Evolutionary conservation across 2,888 invertebrate species (phyloP).

Genomic region (Diabrotica balteata): DNA sequence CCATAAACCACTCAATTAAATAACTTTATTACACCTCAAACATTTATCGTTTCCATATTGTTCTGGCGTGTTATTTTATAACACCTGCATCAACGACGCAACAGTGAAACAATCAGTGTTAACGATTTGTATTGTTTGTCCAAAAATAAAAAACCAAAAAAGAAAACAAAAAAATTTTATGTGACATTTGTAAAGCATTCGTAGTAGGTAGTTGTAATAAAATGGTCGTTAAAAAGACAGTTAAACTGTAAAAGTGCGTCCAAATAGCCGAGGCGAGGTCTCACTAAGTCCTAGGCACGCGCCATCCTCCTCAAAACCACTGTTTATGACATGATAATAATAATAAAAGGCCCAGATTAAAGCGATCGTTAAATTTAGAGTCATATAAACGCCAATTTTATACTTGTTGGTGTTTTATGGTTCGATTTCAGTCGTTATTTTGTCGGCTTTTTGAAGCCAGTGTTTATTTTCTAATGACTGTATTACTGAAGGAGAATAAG

Average conservation of each 20-base stretch:
- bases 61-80: too few relatives aligned
- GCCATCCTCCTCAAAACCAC: slow-evolving; percentile 55
- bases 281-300: slow-evolving; percentile 57
- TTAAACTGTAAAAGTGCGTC: slow-evolving; percentile 62
- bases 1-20: too few relatives aligned
- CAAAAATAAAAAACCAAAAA: slow-evolving; percentile 15
- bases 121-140: slow-evolving; percentile 31
- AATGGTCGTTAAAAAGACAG: slow-evolving; percentile 60
- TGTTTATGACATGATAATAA: slow-evolving; percentile 59
- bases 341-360: slow-evolving; percentile 60
- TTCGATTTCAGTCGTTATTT: slow-evolving; percentile 55
- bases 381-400: slow-evolving; percentile 60
- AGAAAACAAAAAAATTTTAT: slow-evolving; percentile 46
- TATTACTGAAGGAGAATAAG: slow-evolving; percentile 20
- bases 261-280: slow-evolving; percentile 57
- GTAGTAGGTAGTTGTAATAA: slow-evolving; percentile 60
- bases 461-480: slow-evolving; percentile 40
- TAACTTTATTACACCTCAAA: too few relatives aligned
- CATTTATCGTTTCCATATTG: too few relatives aligned
- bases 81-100: too few relatives aligned
- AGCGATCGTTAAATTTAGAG: slow-evolving; percentile 59
- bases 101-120: slow-evolving; percentile 7
- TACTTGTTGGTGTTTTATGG: slow-evolving; percentile 58
- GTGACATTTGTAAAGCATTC: slow-evolving; percentile 49
- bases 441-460: slow-evolving; percentile 47